phyloP scores from a whole-genome alignment of 2,113 vertebrate species.

The Cinclus mexicanus region DNA sequence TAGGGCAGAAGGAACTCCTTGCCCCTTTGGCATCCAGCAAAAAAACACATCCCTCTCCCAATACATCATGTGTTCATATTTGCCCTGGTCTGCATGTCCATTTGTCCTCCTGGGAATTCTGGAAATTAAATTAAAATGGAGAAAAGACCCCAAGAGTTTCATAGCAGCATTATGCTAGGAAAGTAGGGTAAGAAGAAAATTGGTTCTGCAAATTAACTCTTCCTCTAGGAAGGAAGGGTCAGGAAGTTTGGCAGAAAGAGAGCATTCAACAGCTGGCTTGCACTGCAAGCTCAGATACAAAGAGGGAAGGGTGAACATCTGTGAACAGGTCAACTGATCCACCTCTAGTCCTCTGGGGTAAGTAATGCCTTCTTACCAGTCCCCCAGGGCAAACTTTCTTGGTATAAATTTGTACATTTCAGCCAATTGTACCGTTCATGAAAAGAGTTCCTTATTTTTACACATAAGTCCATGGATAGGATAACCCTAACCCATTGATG shows the following conservation, averaged over 20 bases:
- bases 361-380: neutral
- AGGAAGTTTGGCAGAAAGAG: neutral
- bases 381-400: neutral
- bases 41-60: neutral
- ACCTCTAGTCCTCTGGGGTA: neutral
- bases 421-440: neutral
- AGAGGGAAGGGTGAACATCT: neutral
- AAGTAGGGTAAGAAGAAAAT: neutral
- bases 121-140: neutral
- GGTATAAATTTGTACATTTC: neutral
- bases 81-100: neutral
- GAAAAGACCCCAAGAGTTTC: neutral
- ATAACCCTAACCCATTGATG: neutral
- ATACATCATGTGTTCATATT: neutral
- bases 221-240: neutral
- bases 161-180: neutral
- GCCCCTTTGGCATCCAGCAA: neutral
- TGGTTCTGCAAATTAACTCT: neutral
- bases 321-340: neutral
- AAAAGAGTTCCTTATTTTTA: neutral
- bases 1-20: neutral
- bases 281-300: neutral
- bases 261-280: neutral
- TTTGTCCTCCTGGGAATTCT: neutral
- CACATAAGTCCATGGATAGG: accelerated